Evolutionary conservation across 2,113 vertebrate species (phyloP).

Genomic region (Malurus melanocephalus): DNA sequence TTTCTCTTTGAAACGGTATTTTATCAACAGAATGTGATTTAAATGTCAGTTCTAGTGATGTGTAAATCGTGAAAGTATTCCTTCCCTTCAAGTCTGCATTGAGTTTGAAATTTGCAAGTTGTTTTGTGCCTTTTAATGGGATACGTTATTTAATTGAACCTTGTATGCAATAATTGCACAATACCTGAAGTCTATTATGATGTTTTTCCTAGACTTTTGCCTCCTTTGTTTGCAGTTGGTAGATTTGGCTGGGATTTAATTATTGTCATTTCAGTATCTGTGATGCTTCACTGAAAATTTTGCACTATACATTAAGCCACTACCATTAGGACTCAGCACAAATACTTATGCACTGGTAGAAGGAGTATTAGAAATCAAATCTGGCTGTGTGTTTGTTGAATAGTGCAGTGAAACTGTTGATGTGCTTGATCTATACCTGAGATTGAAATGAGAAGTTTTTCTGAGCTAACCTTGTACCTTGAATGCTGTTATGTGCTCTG

Average conservation of each 20-base stretch:
- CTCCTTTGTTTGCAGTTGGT: background rate
- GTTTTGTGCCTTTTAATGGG: background rate
- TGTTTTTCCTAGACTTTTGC: background rate
- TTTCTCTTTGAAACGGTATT: conserved; percentile 6
- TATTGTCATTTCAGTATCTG: background rate
- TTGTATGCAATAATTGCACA: background rate
- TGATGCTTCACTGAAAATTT: background rate
- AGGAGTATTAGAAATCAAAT: background rate
- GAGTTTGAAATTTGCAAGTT: background rate
- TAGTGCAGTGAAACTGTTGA: background rate
- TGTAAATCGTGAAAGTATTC: background rate
- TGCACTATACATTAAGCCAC: background rate
- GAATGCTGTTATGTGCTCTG: background rate
- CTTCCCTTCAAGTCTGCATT: background rate
- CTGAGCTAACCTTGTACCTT: background rate
- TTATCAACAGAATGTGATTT: background rate
- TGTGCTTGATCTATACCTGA: background rate
- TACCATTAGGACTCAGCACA: background rate
- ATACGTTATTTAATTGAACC: background rate
- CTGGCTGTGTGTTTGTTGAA: background rate
- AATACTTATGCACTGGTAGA: background rate
- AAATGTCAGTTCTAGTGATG: background rate
- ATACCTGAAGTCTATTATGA: background rate
- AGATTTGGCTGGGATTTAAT: background rate
- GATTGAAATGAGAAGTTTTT: background rate